phyloP scores from a whole-genome alignment of 2,797 vertebrate species.

The Pseudochaenichthys georgianus region DNA sequence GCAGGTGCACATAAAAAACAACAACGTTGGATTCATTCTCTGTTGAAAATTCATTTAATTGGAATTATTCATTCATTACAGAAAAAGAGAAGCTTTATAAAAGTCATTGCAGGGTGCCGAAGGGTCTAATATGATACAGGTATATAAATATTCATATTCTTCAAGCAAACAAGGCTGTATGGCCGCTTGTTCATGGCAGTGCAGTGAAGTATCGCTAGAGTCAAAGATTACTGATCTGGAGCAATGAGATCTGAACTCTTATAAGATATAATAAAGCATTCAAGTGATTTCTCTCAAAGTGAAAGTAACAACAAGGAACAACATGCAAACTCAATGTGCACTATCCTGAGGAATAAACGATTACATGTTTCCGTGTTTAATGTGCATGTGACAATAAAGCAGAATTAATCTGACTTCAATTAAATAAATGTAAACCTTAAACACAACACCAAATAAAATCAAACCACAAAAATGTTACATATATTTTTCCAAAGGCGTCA shows the following conservation, averaged over 20 bases:
- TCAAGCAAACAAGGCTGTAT: conserved; percentile 46
- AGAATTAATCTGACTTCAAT: no score
- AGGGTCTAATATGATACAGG: conserved; percentile 33
- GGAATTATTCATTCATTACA: conserved; percentile 73
- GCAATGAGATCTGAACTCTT: conserved; percentile 4
- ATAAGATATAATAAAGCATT: conserved; percentile 4
- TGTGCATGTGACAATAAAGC: no score
- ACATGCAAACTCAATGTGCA: not conserved
- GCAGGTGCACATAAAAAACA: conserved; percentile 16
- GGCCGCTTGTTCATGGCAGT: conserved; percentile 19
- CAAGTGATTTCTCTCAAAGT: conserved; percentile 2
- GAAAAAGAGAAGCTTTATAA: conserved; percentile 71
- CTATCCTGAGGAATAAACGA: not conserved
- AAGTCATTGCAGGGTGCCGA: conserved; percentile 74
- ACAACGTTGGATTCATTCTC: conserved; percentile 23
- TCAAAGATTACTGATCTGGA: conserved; percentile 41
- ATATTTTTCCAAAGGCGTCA: not conserved
- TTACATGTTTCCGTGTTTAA: not conserved
- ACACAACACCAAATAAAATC: not conserved
- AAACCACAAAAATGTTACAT: not conserved
- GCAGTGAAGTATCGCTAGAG: conserved; percentile 54
- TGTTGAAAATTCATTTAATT: conserved; percentile 75
- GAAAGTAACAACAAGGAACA: conserved; percentile 7
- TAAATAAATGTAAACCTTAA: no score
- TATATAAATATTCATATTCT: conserved; percentile 48